A percentile compares a stretch with the other conserved stretches of the same genome.
Evolutionary conservation across 2,888 invertebrate genomes (phyloP).

Genomic region (Strigamia crassipes): DNA sequence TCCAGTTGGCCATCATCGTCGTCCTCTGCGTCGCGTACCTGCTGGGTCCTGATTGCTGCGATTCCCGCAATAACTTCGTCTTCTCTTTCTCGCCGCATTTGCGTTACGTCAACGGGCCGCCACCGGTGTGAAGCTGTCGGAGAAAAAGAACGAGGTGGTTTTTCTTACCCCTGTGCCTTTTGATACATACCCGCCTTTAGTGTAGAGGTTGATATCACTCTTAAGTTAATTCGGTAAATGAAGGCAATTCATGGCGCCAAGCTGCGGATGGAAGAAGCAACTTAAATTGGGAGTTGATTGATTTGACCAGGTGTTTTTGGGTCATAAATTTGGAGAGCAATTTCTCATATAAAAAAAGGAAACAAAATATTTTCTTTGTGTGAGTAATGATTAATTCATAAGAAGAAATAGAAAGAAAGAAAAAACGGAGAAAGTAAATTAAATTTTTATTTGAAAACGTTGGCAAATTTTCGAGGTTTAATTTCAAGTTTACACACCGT

Average conservation of each 20-base stretch:
- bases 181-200: slow-evolving; percentile 10
- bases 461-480: background rate
- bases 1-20: slow-evolving; percentile 75
- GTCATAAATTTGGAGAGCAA: background rate
- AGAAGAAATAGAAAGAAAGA: background rate
- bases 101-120: slow-evolving; percentile 80
- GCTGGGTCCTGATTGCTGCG: slow-evolving; percentile 76
- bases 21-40: slow-evolving; percentile 74
- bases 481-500: background rate
- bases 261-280: background rate
- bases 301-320: background rate
- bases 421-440: background rate
- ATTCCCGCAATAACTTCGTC: slow-evolving; percentile 75
- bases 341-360: background rate
- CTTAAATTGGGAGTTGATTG: slow-evolving; percentile 2
- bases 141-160: background rate
- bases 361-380: background rate
- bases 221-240: background rate
- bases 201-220: background rate
- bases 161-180: background rate
- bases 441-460: background rate
- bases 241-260: background rate
- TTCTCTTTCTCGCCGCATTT: slow-evolving; percentile 78
- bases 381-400: too few species aligned
- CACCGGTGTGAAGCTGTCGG: slow-evolving; percentile 69